Percentiles rank a stretch among this genome's conserved stretches.
phyloP scores from a whole-genome alignment of 2,797 vertebrate species.

The Diceros bicornis region DNA sequence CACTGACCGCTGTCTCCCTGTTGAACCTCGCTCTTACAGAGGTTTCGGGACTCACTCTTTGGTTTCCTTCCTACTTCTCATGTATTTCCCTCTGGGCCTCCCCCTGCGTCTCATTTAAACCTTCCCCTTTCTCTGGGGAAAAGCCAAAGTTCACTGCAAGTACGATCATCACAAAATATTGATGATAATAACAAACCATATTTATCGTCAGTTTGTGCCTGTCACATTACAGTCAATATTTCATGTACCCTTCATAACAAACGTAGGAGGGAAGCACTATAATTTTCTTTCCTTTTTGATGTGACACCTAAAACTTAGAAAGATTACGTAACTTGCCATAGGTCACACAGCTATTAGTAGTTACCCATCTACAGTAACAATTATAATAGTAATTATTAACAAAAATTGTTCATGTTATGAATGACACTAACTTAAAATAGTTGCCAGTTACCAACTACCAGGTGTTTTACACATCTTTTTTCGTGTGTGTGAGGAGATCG shows the following conservation, averaged over 20 bases:
- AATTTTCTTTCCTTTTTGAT: neutral
- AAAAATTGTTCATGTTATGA: neutral
- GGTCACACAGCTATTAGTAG: neutral
- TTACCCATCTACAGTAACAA: neutral
- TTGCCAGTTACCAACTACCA: neutral
- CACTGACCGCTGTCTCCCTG: neutral
- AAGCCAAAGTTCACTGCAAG: neutral
- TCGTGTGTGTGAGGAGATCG: no score
- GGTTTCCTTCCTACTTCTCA: neutral
- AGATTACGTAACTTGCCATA: neutral
- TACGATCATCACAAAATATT: neutral
- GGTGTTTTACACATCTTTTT: neutral
- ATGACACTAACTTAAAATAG: conserved; percentile 2
- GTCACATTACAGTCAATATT: neutral
- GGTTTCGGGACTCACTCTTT: neutral
- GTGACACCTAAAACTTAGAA: neutral
- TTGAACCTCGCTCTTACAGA: neutral
- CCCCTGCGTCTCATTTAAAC: neutral
- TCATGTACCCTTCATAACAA: neutral
- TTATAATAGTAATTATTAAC: neutral
- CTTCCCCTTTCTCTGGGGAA: neutral
- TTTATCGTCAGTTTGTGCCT: neutral
- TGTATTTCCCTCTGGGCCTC: neutral
- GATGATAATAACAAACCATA: neutral
- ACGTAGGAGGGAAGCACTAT: neutral